A percentile compares a stretch with the other conserved stretches of the same genome.
These are phyloP conservation scores for Ianthella basta DNA, from an alignment of 37 sponge, comb jelly and placozoan genomes.

Conservation along the genomic window DNA sequence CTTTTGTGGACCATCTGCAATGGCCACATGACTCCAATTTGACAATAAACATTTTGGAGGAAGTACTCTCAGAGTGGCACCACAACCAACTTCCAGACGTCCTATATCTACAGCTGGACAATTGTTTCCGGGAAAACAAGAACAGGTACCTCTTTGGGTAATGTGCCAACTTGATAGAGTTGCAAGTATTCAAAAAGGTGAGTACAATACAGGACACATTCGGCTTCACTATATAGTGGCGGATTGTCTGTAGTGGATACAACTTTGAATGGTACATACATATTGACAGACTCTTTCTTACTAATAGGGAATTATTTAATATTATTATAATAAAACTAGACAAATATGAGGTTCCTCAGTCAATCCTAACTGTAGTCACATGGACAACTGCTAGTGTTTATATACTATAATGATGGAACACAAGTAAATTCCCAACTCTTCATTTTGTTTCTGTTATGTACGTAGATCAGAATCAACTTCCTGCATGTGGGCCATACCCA, in stretches of 20 bases:
- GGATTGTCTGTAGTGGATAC: too few relatives aligned
- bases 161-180: constrained; percentile 9
- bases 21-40: constrained; percentile 63
- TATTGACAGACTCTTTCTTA: too few relatives aligned
- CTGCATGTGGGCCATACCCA: constrained; percentile 9
- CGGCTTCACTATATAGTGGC: too few relatives aligned
- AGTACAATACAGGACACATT: not conserved
- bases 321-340: too few relatives aligned
- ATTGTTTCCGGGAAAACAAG: constrained; percentile 41
- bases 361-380: too few relatives aligned
- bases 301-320: too few relatives aligned
- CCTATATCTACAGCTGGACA: constrained; percentile 27
- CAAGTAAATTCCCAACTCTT: too few relatives aligned
- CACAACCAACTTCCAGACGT: not conserved
- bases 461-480: constrained; percentile 12
- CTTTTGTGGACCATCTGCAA: constrained; percentile 44
- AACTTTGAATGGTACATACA: too few relatives aligned
- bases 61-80: not conserved
- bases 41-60: constrained; percentile 45
- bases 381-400: too few relatives aligned
- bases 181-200: constrained; percentile 15
- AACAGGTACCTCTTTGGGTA: constrained; percentile 14
- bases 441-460: not conserved
- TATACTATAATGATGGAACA: too few relatives aligned
- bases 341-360: too few relatives aligned